phyloP scores from a whole-genome alignment of 2,797 vertebrate genomes.

The Mionectes olivaceus region DNA sequence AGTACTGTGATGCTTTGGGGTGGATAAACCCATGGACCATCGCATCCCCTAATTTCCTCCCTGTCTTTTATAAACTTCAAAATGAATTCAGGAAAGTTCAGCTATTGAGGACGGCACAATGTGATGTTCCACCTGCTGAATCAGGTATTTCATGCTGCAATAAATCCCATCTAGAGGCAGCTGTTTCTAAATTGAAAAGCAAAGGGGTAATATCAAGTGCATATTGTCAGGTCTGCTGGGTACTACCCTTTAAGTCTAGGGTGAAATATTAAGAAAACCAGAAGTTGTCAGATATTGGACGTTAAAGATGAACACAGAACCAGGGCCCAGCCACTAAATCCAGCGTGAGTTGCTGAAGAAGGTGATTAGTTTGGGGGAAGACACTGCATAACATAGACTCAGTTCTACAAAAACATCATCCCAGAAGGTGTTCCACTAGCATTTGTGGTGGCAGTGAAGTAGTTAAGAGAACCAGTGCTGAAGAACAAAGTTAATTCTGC shows the following conservation, averaged over 20 bases:
- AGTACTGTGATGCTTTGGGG: not conserved
- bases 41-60: not conserved
- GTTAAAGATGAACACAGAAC: not conserved
- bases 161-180: slow-evolving; percentile 10
- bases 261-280: not conserved
- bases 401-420: not conserved
- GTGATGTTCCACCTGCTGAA: slow-evolving; percentile 1
- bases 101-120: not conserved
- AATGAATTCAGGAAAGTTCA: not conserved
- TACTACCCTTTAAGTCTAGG: not conserved
- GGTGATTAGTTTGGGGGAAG: not conserved
- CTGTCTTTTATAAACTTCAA: not conserved
- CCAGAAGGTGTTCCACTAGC: not conserved
- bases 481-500: slow-evolving; percentile 20
- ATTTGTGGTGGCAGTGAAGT: not conserved
- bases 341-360: not conserved
- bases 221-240: not conserved
- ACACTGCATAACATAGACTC: not conserved
- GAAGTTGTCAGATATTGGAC: not conserved
- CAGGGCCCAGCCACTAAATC: not conserved
- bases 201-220: not conserved
- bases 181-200: slow-evolving; percentile 2
- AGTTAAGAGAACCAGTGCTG: not conserved
- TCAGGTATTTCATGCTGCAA: not conserved
- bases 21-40: not conserved